Base-by-base conservation (phyloP, 2,113 vertebrate genomes). In the Sphaerodactylus townsendi region DNA sequence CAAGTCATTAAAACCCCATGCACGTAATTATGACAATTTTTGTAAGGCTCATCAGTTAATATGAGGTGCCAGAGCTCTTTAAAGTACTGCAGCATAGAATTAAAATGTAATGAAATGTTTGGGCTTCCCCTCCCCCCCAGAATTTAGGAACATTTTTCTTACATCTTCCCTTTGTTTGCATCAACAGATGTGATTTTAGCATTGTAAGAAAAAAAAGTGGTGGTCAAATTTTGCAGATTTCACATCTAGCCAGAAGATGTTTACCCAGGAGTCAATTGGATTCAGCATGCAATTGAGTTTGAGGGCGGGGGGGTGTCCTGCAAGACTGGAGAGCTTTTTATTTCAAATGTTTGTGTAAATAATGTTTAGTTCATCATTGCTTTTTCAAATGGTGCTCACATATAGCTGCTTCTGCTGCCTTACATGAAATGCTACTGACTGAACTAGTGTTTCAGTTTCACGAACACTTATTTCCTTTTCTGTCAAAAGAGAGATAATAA, bases 301-400 rank as follows among this genome's bases (percentile, higher is more conserved):
- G 92, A 85, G 91, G 48, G 82, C 19, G 37, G 56, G 30, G 50
- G 83, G 83, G 85, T 33, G 66, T 80, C 82, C 65, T 69, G 46
- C 33, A 87, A 75, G 41, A 37, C 30, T 73, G 78, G 44, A 46
- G 39, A 93, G 41, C 28, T 44, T 5, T 44, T 92, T 91, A 77
- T 84, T 93, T 81, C 64, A 91, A 92, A 79, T 71, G 5, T 14
- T 86, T 84, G 37, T 82, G 39, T 84, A 89, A 93, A 93, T 87
- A 91, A 9, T 3, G 9, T 41, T 93, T 92, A 82, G 74, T 87
- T 92, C 80, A 81, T 90, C 83, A 86, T 86, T 79, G 73, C 25
- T 1, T 82, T 83, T 91, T 92, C 79, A 89, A 87, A 86, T 89
- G 81, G 74, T 86, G n/a, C 83, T 91, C 84, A 44, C 53, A 8